A percentile compares a stretch with the other conserved stretches of the same genome.
These are phyloP conservation scores for Drosophila chauvacae DNA, from an alignment of 1,140 invertebrate genomes.

Conservation along the genomic window DNA sequence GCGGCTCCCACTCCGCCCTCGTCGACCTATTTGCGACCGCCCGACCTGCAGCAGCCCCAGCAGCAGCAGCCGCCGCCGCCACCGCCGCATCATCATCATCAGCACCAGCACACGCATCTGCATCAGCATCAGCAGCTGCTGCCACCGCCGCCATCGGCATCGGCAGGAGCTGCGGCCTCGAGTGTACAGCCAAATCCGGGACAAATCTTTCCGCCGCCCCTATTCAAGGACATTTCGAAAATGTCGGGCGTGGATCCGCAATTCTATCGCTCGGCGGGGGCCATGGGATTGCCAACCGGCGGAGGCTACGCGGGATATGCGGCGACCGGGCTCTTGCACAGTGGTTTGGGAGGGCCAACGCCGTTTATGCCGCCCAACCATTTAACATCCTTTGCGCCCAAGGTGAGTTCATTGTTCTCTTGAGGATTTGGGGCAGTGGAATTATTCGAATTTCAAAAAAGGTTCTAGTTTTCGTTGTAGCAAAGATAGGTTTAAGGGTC, in stretches of 20 bases:
- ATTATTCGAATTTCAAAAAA: not conserved
- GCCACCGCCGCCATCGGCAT: conserved; percentile 91
- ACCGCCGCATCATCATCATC: conserved; percentile 93
- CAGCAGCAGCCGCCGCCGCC: conserved; percentile 89
- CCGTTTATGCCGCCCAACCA: conserved; percentile 92
- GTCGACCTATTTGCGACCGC: conserved; percentile 89
- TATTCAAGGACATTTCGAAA: conserved; percentile 95
- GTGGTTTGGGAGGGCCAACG: conserved; percentile 89
- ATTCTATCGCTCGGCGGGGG: conserved; percentile 88
- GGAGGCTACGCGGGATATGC: conserved; percentile 91
- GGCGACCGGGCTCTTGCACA: conserved; percentile 90
- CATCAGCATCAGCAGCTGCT: conserved; percentile 91
- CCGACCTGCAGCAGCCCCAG: conserved; percentile 93
- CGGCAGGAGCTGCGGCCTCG: conserved; percentile 87
- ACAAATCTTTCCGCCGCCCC: conserved; percentile 85
- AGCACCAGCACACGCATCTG: conserved; percentile 96
- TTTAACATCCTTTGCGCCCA: conserved; percentile 93
- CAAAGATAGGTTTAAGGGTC: too few species aligned
- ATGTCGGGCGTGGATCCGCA: conserved; percentile 91
- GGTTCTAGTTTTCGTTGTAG: too few species aligned
- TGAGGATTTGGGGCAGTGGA: not conserved
- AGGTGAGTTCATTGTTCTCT: conserved; percentile 87
- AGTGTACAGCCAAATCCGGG: conserved; percentile 81
- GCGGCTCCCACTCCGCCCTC: conserved; percentile 67
- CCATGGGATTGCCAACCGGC: conserved; percentile 88